Conservation (phyloP, 2,797 vertebrate species). For the Ceyx erithaca region DNA sequence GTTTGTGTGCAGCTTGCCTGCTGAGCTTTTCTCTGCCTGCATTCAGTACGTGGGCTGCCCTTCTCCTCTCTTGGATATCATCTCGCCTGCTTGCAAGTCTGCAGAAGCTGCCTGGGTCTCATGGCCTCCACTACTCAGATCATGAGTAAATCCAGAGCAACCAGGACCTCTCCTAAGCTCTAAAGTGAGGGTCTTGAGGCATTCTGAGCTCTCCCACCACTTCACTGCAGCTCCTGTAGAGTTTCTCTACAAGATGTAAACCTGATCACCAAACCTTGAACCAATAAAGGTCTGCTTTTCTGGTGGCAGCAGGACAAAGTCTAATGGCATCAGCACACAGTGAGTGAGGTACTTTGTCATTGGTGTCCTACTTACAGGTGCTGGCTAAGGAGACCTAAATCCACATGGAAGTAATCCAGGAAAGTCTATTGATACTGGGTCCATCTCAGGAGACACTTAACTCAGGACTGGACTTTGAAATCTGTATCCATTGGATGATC, state of each 20-base stretch:
- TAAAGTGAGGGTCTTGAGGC: not conserved
- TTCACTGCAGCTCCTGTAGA: not conserved
- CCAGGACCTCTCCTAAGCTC: not conserved
- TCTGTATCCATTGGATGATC: not conserved
- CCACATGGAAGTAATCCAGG: not conserved
- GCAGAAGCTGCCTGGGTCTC: not conserved
- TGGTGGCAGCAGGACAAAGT: not conserved
- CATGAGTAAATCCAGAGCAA: accelerated
- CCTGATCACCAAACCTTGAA: not conserved
- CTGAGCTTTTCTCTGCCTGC: slow-evolving; percentile 59
- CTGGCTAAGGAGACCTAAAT: not conserved
- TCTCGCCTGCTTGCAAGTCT: not conserved
- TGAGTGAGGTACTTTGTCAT: not conserved
- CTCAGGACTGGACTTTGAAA: not conserved
- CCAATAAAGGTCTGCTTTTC: not conserved
- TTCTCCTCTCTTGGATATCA: not conserved
- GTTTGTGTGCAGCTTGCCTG: slow-evolving; percentile 53
- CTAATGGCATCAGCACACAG: not conserved
- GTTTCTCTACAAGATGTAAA: not conserved
- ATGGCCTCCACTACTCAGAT: not conserved
- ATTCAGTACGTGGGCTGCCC: not conserved
- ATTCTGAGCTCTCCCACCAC: not conserved
- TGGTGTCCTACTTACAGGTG: not conserved
- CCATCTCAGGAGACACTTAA: not conserved
- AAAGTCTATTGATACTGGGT: not conserved